phyloP scores from a whole-genome alignment of 2,888 invertebrate genomes.

The Macrosiphum euphorbiae region DNA sequence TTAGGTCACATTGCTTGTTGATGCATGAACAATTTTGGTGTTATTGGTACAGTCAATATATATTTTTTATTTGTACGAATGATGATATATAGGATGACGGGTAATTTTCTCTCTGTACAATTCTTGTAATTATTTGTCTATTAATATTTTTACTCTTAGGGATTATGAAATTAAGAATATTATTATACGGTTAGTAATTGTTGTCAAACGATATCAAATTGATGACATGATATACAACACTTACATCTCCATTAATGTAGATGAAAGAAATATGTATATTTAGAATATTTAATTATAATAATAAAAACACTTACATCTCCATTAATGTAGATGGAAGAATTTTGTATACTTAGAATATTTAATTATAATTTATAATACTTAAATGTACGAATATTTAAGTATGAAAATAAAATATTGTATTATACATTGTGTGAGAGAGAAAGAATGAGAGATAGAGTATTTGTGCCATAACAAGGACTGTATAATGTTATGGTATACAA shows the following conservation, averaged over 20 bases:
- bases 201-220: constrained; percentile 17
- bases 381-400: constrained; percentile 37
- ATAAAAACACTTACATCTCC: constrained; percentile 22
- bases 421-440: constrained; percentile 37
- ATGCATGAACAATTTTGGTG: constrained; percentile 62
- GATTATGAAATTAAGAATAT: constrained; percentile 32
- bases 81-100: constrained; percentile 15
- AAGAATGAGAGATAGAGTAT: constrained; percentile 50
- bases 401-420: constrained; percentile 29
- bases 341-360: constrained; percentile 51
- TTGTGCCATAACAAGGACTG: constrained; percentile 63
- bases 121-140: constrained; percentile 47
- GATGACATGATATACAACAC: constrained; percentile 17
- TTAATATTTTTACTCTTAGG: constrained; percentile 28
- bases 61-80: constrained; percentile 34
- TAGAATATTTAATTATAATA: constrained; percentile 50
- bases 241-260: constrained; percentile 27
- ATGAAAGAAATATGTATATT: constrained; percentile 36
- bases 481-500: constrained; percentile 58
- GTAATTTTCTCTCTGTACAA: constrained; percentile 52
- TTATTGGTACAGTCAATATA: constrained; percentile 51
- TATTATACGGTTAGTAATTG: constrained; percentile 32
- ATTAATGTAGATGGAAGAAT: constrained; percentile 22
- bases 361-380: constrained; percentile 47
- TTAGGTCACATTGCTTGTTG: constrained; percentile 56